Evolutionary conservation across 2,888 invertebrate genomes (phyloP), one percentile per base, ranked within the genome.

Genomic region (Patella caerulea): DNA sequence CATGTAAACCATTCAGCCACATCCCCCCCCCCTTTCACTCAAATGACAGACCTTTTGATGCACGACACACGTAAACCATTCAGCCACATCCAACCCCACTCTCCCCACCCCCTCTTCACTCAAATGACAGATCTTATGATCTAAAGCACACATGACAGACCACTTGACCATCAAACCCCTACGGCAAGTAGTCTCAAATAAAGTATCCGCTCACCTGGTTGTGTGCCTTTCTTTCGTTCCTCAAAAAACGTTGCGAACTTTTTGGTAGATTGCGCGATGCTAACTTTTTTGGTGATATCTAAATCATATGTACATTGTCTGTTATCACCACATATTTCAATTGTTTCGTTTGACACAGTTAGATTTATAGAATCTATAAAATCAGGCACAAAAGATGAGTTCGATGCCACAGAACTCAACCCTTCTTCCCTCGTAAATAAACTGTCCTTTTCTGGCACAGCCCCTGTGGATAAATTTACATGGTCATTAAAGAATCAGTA

Each of bases 271-370:
- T 75, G 73, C 3, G 87, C 89, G 12, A 89, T 82, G 24, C 82
- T 75, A 76, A 84, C 80, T 17, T 87, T 87, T 15, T 82, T 80
- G 5, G 88, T 89, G 12, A 88, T 82, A 54, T 81, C 76, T 73
- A 80, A 85, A 79, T 89, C 89, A 84, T 85, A 89, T 17, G 65
- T 77, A 72, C 89, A 89, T 72, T 85, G 87, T 12, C 73, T 69
- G 78, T 87, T 88, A 29, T 78, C 80, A 19, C 84, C 84, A 79
- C 88, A 88, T 9, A 86, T 52, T 54, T 82, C 79, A 45, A 54
- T 24, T 9, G 85, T 83, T 15, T 80, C 85, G n/a, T 84, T 83
- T 12, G 19, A 24, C 19, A 65, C 65, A 65, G 19, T 65, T 24
- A 24, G 24, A n/a, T n/a, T 73, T 0, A 73, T 29, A n/a, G 54